Conservation (phyloP, 2,888 invertebrate genomes). For the Eilema sororculum region DNA sequence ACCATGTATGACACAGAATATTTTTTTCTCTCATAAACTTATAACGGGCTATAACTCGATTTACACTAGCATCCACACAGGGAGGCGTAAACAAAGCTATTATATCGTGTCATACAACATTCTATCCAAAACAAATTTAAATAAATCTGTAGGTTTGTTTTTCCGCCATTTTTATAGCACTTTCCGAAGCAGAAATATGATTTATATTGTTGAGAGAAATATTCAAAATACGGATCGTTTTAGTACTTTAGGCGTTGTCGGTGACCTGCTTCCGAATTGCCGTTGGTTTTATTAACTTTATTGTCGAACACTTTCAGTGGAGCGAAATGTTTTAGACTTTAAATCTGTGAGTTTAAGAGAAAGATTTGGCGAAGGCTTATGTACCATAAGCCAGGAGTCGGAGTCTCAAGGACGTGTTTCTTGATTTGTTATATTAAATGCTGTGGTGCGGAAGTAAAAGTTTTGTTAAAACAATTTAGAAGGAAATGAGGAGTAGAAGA, state of each 20-base stretch:
- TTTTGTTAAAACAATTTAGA: neutral
- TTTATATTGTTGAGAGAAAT: slow-evolving; percentile 41
- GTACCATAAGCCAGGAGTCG: no score
- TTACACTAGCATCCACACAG: slow-evolving; percentile 51
- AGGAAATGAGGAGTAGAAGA: neutral
- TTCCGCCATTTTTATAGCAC: slow-evolving; percentile 44
- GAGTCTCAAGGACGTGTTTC: neutral
- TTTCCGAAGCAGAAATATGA: slow-evolving; percentile 47
- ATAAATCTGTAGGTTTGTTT: slow-evolving; percentile 53
- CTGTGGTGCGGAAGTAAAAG: neutral
- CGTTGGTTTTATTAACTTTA: slow-evolving; percentile 11
- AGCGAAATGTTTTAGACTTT: neutral
- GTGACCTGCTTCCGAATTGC: slow-evolving; percentile 27
- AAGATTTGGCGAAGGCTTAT: neutral
- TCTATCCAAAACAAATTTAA: slow-evolving; percentile 48
- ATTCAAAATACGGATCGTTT: slow-evolving; percentile 41
- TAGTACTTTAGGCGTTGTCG: slow-evolving; percentile 23
- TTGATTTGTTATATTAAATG: neutral
- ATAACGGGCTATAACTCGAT: slow-evolving; percentile 56
- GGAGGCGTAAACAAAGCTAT: slow-evolving; percentile 59
- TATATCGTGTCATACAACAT: slow-evolving; percentile 47
- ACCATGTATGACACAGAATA: slow-evolving; percentile 18
- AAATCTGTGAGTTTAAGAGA: neutral
- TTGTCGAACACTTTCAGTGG: slow-evolving; percentile 1
- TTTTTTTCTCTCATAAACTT: slow-evolving; percentile 42